These are phyloP conservation scores for Cyclophora albipunctata DNA, from an alignment of 2,888 invertebrate species.

Conservation along the genomic window DNA sequence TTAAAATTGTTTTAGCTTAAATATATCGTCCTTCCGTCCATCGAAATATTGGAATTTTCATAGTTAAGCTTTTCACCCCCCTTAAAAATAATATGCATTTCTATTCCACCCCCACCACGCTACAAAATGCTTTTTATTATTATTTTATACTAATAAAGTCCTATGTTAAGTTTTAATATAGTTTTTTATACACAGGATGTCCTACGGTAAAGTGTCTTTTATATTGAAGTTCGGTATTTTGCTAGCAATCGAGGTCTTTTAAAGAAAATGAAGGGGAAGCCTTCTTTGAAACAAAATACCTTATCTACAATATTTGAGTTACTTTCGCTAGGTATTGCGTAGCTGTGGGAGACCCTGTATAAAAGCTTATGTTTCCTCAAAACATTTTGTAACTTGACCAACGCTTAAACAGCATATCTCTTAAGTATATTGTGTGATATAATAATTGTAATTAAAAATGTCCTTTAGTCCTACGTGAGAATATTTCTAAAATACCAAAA, in stretches of 20 bases:
- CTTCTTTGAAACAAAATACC: too few species aligned
- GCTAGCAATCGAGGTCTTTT: too few species aligned
- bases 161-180: conserved; percentile 25
- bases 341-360: too few species aligned
- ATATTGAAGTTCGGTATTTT: too few species aligned
- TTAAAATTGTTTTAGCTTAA: conserved; percentile 50
- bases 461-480: conserved; percentile 58
- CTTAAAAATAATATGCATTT: conserved; percentile 36
- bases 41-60: conserved; percentile 49
- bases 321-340: too few species aligned
- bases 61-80: conserved; percentile 47
- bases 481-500: conserved; percentile 52
- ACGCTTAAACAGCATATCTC: conserved; percentile 72
- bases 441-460: conserved; percentile 62
- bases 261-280: too few species aligned
- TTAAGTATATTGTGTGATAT: conserved; percentile 73
- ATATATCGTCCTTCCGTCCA: conserved; percentile 67
- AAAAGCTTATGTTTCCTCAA: too few species aligned
- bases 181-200: conserved; percentile 3
- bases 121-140: too few species aligned
- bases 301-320: too few species aligned
- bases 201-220: too few species aligned
- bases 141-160: conserved; percentile 8
- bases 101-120: conserved; percentile 9
- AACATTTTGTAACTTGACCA: conserved; percentile 40